These are phyloP conservation scores for Otocyon megalotis DNA, from an alignment of 2,113 vertebrate species.

Conservation along the genomic window DNA sequence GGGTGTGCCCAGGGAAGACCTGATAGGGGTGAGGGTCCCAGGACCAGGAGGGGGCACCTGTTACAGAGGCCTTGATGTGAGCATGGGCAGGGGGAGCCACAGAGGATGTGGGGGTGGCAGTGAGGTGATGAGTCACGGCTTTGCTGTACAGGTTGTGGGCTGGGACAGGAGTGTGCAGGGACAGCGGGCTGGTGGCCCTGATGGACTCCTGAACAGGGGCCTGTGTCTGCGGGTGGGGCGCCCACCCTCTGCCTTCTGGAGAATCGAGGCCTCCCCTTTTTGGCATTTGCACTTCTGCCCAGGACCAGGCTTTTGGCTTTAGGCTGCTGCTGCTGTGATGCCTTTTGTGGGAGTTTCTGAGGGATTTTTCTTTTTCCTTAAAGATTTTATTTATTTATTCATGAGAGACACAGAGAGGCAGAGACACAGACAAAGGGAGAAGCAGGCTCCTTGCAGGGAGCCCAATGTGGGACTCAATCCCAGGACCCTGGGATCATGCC, in stretches of 20 bases:
- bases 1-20: not conserved
- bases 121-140: not conserved
- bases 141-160: not conserved
- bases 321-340: not conserved
- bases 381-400: no score
- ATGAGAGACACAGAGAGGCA: no score
- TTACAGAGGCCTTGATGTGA: not conserved
- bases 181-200: not conserved
- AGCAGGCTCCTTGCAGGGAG: no score
- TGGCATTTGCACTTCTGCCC: not conserved
- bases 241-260: not conserved
- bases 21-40: no score
- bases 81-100: not conserved
- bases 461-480: no score
- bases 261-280: not conserved
- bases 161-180: not conserved
- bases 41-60: not conserved
- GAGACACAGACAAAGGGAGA: no score
- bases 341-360: not conserved
- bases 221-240: not conserved
- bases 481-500: no score
- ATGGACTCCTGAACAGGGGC: no score
- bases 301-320: not conserved
- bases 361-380: constrained; percentile 16
- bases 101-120: not conserved